Base-by-base conservation (phyloP, 1,140 invertebrate genomes). In the Streblospio benedicti region DNA sequence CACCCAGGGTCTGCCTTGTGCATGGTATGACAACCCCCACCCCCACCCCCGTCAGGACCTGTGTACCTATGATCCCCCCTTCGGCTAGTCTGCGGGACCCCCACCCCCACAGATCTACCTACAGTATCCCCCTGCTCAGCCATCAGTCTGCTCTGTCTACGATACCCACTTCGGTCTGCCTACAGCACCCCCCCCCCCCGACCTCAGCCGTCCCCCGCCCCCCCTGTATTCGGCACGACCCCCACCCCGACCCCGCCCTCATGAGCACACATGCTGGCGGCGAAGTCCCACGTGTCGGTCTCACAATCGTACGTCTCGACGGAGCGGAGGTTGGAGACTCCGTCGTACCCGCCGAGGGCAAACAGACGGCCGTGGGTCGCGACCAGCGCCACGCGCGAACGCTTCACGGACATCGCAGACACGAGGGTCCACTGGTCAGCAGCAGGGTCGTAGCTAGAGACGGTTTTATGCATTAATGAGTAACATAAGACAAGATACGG, bases 191-290 rank as follows among this genome's bases (percentile, higher is more conserved):
- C n/a, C n/a, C n/a, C n/a, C n/a, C n/a, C n/a, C n/a, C n/a, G n/a
- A n/a, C n/a, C n/a, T n/a, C n/a, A n/a, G n/a, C n/a, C n/a, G n/a
- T n/a, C n/a, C n/a, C n/a, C n/a, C n/a, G n/a, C n/a, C n/a, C n/a
- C n/a, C n/a, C n/a, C n/a, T n/a, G n/a, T n/a, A 71, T 66, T 2
- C n/a, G 86, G 86, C 65, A 92, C 85, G 1, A 92, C 88, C 0
- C 89, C 90, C 14, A 91, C 87, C 20, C 90, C 90, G 0, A 93
- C 90, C 0, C 90, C 90, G 3, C 90, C 90, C 73, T 92, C 90
- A 72, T 93, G 90, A 6, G 87, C 87, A 84, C 88, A 91, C 90
- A 92, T 92, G 0, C 85, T 81, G 35, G 86, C 81, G 4, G 90
- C 87, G 65, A 85, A 83, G 53, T 54, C 64, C 75, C 74, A 77